Evolutionary conservation across 1,140 invertebrate species (phyloP).

Genomic region (Cherax quadricarinatus): DNA sequence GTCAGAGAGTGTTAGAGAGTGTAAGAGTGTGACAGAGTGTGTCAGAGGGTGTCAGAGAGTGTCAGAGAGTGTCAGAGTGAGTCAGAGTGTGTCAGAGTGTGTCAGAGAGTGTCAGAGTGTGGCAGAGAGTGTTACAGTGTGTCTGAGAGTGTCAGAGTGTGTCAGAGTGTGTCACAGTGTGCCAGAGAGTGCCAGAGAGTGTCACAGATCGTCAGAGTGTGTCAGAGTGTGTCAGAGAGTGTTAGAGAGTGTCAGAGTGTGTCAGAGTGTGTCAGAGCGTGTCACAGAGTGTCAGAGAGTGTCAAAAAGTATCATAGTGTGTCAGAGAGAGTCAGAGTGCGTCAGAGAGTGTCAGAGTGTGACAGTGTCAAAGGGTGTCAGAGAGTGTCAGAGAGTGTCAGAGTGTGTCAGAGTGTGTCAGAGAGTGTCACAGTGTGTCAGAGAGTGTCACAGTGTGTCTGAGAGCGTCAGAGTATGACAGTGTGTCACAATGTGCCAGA

Average conservation of each 20-base stretch:
- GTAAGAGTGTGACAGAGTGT: too few relatives aligned
- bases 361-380: too few relatives aligned
- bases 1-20: too few relatives aligned
- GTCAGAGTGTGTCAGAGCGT: neutral
- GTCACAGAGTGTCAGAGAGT: neutral
- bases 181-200: neutral
- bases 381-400: too few relatives aligned
- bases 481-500: too few relatives aligned
- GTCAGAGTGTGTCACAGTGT: neutral
- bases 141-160: neutral
- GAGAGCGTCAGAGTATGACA: too few relatives aligned
- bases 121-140: neutral
- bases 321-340: neutral
- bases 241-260: neutral
- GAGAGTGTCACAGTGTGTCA: too few relatives aligned
- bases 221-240: neutral
- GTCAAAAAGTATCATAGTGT: neutral
- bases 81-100: neutral
- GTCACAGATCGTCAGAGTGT: neutral
- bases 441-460: too few relatives aligned
- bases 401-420: too few relatives aligned
- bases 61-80: neutral
- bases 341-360: neutral
- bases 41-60: neutral
- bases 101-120: neutral